Percentiles rank a stretch among this genome's conserved stretches.
phyloP scores from a whole-genome alignment of 1,140 invertebrate species.

The Aphaenogaster rudis region DNA sequence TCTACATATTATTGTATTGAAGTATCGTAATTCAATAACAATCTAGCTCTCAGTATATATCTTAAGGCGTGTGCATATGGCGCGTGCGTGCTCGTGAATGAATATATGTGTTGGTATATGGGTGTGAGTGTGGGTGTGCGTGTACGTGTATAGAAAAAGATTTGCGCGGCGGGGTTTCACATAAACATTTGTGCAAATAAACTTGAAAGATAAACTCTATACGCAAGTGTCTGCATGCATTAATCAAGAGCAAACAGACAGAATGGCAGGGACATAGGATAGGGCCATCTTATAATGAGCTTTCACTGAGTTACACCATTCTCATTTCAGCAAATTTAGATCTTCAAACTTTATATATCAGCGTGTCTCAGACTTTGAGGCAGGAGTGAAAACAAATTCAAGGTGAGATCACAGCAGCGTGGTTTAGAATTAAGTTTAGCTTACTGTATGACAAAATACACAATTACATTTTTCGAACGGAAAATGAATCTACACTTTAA shows the following conservation, averaged over 20 bases:
- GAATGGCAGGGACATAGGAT: constrained; percentile 85
- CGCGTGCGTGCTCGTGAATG: not conserved
- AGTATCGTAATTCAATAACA: not conserved
- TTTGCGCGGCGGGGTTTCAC: not conserved
- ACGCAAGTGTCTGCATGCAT: constrained; percentile 65
- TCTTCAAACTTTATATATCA: constrained; percentile 88
- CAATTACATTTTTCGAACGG: constrained; percentile 77
- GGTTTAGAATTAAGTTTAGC: constrained; percentile 85
- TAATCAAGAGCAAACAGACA: constrained; percentile 82
- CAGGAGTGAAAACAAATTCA: constrained; percentile 88
- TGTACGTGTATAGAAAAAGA: not conserved
- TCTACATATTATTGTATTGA: not conserved
- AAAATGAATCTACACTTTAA: constrained; percentile 78
- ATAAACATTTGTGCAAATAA: constrained; percentile 58
- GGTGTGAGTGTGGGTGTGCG: too few species aligned
- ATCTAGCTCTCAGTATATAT: not conserved
- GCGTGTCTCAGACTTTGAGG: constrained; percentile 89
- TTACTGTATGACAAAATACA: constrained; percentile 84
- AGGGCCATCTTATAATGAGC: constrained; percentile 84
- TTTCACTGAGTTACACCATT: constrained; percentile 85
- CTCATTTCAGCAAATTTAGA: constrained; percentile 89
- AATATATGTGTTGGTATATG: not conserved
- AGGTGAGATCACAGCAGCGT: constrained; percentile 87
- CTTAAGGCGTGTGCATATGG: not conserved
- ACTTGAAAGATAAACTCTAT: constrained; percentile 42